Conservation (phyloP, 2,113 vertebrate genomes). For the Acrocephalus arundinaceus region DNA sequence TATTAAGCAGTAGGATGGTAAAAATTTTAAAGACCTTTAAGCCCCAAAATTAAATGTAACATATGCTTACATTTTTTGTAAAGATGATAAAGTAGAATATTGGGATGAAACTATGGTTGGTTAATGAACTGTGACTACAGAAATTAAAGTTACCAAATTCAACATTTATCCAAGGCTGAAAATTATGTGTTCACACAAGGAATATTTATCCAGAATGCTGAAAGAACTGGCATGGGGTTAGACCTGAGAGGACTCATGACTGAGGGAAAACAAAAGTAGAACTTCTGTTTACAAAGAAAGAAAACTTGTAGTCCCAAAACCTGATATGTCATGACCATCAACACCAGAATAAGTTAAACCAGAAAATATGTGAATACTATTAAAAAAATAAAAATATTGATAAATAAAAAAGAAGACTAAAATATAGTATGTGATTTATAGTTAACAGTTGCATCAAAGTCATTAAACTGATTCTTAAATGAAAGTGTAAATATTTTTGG, state of each 20-base stretch:
- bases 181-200: neutral
- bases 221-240: neutral
- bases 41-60: neutral
- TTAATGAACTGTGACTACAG: neutral
- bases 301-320: neutral
- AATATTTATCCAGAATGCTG: neutral
- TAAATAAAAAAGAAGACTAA: neutral
- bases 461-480: neutral
- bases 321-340: too few relatives aligned
- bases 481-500: neutral
- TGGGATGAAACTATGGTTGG: neutral
- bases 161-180: neutral
- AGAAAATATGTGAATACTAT: neutral
- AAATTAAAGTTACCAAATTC: neutral
- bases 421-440: neutral
- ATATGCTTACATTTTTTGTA: neutral
- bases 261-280: neutral
- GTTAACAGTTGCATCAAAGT: neutral
- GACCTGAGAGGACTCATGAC: neutral
- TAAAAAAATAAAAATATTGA: neutral
- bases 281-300: neutral
- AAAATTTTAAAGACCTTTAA: neutral
- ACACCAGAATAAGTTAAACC: neutral
- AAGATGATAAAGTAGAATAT: neutral
- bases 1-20: neutral